Evolutionary conservation across 2,888 invertebrate genomes (phyloP), one percentile per base, ranked within the genome.

Genomic region (Cylindroiulus punctatus): DNA sequence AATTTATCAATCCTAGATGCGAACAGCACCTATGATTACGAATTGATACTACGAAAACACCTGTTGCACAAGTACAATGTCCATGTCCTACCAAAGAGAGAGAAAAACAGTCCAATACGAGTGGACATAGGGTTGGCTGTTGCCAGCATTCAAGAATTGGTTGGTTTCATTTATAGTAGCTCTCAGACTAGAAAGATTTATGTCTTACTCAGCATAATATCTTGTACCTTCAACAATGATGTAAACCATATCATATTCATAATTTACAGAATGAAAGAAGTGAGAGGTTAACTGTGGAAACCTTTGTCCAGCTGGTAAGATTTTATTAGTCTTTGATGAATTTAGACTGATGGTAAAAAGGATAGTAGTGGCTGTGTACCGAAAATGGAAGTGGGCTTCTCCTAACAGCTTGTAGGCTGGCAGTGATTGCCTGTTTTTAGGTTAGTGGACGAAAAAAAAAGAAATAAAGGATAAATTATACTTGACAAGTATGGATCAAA

Each of bases 261-360:
- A n/a, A n/a, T 84, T 84, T 42, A 19, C 52, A 85, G 85, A 85
- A 85, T 85, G 85, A 85, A 85, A 22, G 85, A 52, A 85, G 30
- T 30, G 85, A 85, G n/a, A 44, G 52, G 30, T 47, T 85, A 52
- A 85, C 85, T 26, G 52, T 85, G 19, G 85, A 85, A 57, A 52
- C 85, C 17, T 85, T 44, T 36, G 32, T 85, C 22, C 30, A 47
- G 42, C 57, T 85, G 36, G 85, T 85, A 57, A 85, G 47, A 19
- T 42, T 84, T 42, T n/a, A 7, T 4, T 42, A 42, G 32, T 40
- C 5, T 2, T 84, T 22, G 36, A 32, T 14, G 32, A 22, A 84
- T n/a, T n/a, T n/a, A n/a, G n/a, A n/a, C n/a, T n/a, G n/a, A n/a
- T n/a, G n/a, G n/a, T n/a, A n/a, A n/a, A n/a, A n/a, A n/a, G n/a